Evolutionary conservation across 2,888 invertebrate species (phyloP).

Genomic region (Poecilobothrus nobilitatus): DNA sequence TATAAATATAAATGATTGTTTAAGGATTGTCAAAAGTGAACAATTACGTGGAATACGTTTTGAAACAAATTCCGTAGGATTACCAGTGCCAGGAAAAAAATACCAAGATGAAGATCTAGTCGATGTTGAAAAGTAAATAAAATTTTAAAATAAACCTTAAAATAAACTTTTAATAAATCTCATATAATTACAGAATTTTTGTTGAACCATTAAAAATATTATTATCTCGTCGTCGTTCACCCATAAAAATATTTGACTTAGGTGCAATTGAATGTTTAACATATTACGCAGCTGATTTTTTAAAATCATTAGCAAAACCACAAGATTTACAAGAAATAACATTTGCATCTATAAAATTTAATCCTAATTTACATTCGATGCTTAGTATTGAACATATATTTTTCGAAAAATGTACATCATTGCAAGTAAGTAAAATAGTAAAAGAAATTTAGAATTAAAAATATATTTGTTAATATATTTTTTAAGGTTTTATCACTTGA

Average conservation of each 20-base stretch:
- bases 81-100: constrained; percentile 35
- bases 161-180: background rate
- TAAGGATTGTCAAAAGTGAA: constrained; percentile 39
- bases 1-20: constrained; percentile 9
- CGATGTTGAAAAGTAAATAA: constrained; percentile 39
- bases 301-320: constrained; percentile 42
- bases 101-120: constrained; percentile 34
- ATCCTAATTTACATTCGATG: constrained; percentile 58
- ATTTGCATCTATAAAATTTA: constrained; percentile 64
- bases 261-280: constrained; percentile 42
- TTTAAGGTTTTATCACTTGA: constrained; percentile 38
- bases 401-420: constrained; percentile 51
- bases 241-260: constrained; percentile 38
- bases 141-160: constrained; percentile 2
- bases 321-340: constrained; percentile 54
- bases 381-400: constrained; percentile 46
- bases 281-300: constrained; percentile 39
- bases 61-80: constrained; percentile 38
- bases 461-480: background rate
- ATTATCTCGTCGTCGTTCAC: constrained; percentile 35
- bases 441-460: background rate
- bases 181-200: constrained; percentile 32
- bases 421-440: constrained; percentile 43
- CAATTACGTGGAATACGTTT: constrained; percentile 39
- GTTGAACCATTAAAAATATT: constrained; percentile 40